These are phyloP conservation scores for Acanthis flammea DNA, from an alignment of 2,797 vertebrate species.

Conservation along the genomic window DNA sequence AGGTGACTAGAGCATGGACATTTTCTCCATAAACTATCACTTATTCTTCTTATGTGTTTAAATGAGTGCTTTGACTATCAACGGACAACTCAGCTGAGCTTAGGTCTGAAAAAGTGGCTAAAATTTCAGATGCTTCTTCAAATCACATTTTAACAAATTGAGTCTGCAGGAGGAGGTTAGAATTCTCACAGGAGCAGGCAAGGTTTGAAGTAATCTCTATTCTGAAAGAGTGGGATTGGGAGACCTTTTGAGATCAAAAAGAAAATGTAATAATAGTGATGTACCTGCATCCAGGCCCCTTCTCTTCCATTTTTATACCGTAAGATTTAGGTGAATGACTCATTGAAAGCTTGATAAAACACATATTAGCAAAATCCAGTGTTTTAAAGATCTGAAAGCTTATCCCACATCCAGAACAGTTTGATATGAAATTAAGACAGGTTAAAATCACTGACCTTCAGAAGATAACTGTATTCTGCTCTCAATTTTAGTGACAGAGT, in stretches of 20 bases:
- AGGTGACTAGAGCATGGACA: not conserved
- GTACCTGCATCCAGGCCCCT: not conserved
- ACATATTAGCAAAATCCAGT: not conserved
- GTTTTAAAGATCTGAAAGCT: not conserved
- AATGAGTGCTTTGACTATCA: not conserved
- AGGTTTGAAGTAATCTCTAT: not conserved
- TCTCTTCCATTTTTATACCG: not conserved
- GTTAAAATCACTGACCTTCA: slow-evolving; percentile 70
- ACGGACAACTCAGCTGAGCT: not conserved
- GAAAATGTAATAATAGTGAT: not conserved
- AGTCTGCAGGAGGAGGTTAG: not conserved
- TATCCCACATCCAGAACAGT: not conserved
- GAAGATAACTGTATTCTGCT: slow-evolving; percentile 68
- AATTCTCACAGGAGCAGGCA: not conserved
- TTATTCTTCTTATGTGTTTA: not conserved
- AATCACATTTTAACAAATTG: not conserved
- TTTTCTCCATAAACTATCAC: not conserved
- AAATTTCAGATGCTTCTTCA: not conserved
- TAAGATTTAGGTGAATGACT: not conserved
- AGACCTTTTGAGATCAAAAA: not conserved
- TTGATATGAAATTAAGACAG: not conserved
- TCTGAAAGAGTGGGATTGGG: not conserved
- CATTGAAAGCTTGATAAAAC: not conserved
- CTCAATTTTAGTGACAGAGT: slow-evolving; percentile 74
- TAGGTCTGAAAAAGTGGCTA: not conserved